phyloP scores from a whole-genome alignment of 1,140 invertebrate genomes.

The Acromyrmex charruanus region DNA sequence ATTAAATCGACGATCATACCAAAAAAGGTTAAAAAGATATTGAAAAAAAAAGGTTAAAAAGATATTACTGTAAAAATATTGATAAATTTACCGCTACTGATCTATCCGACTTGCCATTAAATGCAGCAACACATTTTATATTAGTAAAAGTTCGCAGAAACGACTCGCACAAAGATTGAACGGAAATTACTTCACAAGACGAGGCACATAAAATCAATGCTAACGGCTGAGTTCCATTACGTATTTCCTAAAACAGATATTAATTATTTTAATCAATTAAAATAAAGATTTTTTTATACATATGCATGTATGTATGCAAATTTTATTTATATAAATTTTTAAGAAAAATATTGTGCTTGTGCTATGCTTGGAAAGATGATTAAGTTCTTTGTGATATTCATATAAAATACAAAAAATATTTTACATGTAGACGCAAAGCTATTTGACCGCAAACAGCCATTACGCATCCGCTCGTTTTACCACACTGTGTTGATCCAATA shows the following conservation, averaged over 20 bases:
- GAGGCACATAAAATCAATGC: conserved; percentile 82
- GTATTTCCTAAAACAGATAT: conserved; percentile 52
- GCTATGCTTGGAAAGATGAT: conserved; percentile 29
- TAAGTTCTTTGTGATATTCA: not conserved
- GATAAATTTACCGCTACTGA: conserved; percentile 75
- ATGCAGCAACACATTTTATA: conserved; percentile 77
- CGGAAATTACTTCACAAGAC: conserved; percentile 75
- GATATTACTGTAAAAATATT: conserved; percentile 7
- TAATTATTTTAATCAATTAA: conserved; percentile 12
- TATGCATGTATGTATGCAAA: not conserved
- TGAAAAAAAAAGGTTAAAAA: not conserved
- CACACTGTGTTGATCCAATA: conserved; percentile 77
- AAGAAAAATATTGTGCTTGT: conserved; percentile 12
- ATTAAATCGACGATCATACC: not conserved
- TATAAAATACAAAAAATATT: not conserved
- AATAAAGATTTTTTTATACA: conserved; percentile 11
- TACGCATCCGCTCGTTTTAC: conserved; percentile 83
- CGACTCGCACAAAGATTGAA: conserved; percentile 69
- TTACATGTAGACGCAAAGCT: conserved; percentile 71
- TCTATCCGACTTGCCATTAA: conserved; percentile 79
- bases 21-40: not conserved
- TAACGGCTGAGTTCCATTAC: conserved; percentile 70
- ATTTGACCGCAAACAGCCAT: conserved; percentile 79
- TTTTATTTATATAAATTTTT: conserved; percentile 35
- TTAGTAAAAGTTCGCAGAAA: conserved; percentile 69